A percentile compares a stretch with the other conserved stretches of the same genome.
These are phyloP conservation scores for Sebastes miniatus DNA, from an alignment of 2,797 vertebrate genomes.

Conservation along the genomic window DNA sequence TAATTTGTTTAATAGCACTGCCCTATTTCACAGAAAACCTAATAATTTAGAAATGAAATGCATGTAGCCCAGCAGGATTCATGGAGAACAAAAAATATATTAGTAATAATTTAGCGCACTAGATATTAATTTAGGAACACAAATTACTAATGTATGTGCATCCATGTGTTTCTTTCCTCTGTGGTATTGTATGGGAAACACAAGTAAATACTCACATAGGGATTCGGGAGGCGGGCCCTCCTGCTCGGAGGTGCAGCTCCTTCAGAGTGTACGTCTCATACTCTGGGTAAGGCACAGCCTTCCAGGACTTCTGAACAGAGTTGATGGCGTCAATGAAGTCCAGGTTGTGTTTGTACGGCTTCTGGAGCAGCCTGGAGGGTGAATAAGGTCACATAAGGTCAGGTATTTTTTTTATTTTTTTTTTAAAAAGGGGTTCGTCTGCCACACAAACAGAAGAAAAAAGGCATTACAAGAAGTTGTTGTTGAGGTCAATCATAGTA, in stretches of 20 bases:
- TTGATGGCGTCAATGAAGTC: conserved; percentile 89
- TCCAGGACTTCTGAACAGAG: conserved; percentile 89
- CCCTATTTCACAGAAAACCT: neutral
- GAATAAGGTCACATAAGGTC: neutral
- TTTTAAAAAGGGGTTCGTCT: neutral
- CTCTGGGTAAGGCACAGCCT: conserved; percentile 82
- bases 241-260: conserved; percentile 85
- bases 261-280: conserved; percentile 82
- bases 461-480: neutral
- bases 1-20: no score
- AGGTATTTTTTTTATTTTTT: no score
- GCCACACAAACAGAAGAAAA: neutral
- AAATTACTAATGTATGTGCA: neutral
- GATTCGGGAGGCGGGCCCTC: conserved; percentile 81
- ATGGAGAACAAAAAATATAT: neutral
- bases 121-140: neutral
- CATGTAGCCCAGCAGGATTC: neutral
- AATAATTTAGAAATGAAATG: neutral
- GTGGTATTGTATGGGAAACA: neutral
- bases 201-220: conserved; percentile 72
- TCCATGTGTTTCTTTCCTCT: neutral
- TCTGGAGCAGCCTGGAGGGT: conserved; percentile 77
- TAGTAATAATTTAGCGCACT: neutral
- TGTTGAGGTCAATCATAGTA: no score
- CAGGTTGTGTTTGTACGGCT: conserved; percentile 78